Conservation (phyloP, 2,888 invertebrate species). For the Drosophila anomalata region DNA sequence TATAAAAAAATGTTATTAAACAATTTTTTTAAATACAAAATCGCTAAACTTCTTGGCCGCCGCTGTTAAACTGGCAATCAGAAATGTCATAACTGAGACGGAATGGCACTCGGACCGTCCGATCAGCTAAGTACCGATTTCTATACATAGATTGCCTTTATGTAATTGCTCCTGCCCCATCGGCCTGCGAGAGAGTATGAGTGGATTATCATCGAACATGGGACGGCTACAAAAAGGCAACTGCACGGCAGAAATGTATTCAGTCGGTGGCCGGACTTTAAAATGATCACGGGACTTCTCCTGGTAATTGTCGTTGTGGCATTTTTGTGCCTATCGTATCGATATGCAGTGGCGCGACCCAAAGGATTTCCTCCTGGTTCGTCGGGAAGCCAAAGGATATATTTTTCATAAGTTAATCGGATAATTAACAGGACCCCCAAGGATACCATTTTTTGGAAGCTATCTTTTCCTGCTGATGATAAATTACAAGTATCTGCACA, state of each 20-base stretch:
- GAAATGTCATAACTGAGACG: slow-evolving; percentile 9
- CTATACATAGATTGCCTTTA: slow-evolving; percentile 38
- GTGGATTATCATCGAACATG: slow-evolving; percentile 28
- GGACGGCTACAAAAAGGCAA: slow-evolving; percentile 37
- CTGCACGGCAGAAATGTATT: slow-evolving; percentile 7
- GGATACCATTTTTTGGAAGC: slow-evolving; percentile 87
- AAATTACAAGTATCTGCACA: slow-evolving; percentile 85
- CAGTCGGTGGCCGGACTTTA: slow-evolving; percentile 44
- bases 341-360: slow-evolving; percentile 84
- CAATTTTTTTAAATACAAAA: not conserved
- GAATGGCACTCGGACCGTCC: slow-evolving; percentile 5
- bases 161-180: slow-evolving; percentile 32
- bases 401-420: slow-evolving; percentile 6
- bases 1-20: no score
- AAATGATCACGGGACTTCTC: slow-evolving; percentile 82
- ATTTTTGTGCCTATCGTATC: slow-evolving; percentile 82
- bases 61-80: slow-evolving; percentile 13
- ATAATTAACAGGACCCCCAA: slow-evolving; percentile 85
- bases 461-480: slow-evolving; percentile 86
- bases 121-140: slow-evolving; percentile 10
- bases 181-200: slow-evolving; percentile 8
- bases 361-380: slow-evolving; percentile 87
- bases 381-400: slow-evolving; percentile 11
- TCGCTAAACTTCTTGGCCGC: not conserved
- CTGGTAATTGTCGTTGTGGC: slow-evolving; percentile 76